Evolutionary conservation across 37 sponge, comb jelly and placozoan genomes (phyloP).

Genomic region (Cladorhizidae sp.): DNA sequence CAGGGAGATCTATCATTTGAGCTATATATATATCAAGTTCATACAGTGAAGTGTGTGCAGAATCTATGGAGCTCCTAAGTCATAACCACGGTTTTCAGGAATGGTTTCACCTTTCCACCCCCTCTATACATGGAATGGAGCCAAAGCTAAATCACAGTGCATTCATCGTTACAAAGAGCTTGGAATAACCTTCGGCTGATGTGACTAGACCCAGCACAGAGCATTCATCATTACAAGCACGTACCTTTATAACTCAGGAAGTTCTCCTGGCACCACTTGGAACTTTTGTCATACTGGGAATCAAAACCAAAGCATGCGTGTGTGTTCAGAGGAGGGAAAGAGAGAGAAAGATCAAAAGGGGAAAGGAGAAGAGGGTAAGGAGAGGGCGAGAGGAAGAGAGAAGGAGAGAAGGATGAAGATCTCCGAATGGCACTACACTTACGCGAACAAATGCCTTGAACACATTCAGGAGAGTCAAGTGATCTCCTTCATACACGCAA

Average conservation of each 20-base stretch:
- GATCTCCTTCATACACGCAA: slow-evolving; percentile 90
- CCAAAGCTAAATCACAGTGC: no score
- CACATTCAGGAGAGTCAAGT: slow-evolving; percentile 90
- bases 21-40: no score
- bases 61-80: no score
- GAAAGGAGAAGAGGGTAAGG: background rate
- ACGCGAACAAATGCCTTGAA: slow-evolving; percentile 84
- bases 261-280: slow-evolving; percentile 84
- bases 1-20: no score
- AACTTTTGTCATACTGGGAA: slow-evolving; percentile 59
- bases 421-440: background rate
- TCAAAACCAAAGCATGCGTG: background rate
- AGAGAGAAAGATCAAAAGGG: background rate
- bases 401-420: background rate
- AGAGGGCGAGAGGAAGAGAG: background rate
- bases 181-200: no score
- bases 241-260: slow-evolving; percentile 81
- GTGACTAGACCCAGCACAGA: no score
- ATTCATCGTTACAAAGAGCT: no score
- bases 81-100: no score
- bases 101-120: no score
- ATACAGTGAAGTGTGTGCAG: no score
- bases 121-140: no score
- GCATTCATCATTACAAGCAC: background rate
- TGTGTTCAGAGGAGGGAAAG: background rate